phyloP scores from a whole-genome alignment of 2,888 invertebrate species.

The Stenichneumon culpator region DNA sequence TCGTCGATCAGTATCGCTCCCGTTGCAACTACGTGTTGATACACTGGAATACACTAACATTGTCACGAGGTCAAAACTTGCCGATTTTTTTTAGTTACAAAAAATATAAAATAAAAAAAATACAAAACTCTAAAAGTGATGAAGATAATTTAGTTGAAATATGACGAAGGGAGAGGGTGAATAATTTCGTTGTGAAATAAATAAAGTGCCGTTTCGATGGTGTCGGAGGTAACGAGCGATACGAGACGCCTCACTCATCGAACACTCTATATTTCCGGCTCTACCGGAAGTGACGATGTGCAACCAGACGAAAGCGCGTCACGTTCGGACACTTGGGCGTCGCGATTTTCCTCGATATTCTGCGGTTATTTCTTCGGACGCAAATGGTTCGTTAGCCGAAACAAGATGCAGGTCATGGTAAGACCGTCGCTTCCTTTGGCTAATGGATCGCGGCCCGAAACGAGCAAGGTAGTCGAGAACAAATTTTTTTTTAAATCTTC shows the following conservation, averaged over 20 bases:
- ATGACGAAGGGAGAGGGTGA: constrained; percentile 6
- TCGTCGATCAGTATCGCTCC: constrained; percentile 66
- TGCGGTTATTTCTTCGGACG: constrained; percentile 69
- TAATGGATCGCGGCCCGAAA: constrained; percentile 37
- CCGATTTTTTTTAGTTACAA: neutral
- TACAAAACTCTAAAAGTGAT: neutral
- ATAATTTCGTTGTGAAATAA: constrained; percentile 8
- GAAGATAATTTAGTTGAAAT: constrained; percentile 6
- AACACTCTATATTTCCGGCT: constrained; percentile 73
- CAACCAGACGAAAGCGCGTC: constrained; percentile 47
- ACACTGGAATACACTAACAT: neutral
- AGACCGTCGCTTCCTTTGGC: constrained; percentile 40
- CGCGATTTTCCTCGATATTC: constrained; percentile 70
- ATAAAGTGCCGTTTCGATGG: constrained; percentile 53
- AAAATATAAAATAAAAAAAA: neutral
- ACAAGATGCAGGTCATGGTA: constrained; percentile 70
- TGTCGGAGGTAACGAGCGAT: constrained; percentile 69
- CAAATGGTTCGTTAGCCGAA: constrained; percentile 70
- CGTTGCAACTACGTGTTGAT: constrained; percentile 56
- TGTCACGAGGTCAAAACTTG: constrained; percentile 8
- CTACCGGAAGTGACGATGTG: constrained; percentile 62
- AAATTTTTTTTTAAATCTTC: neutral
- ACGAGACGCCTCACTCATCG: constrained; percentile 74
- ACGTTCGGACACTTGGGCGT: constrained; percentile 69
- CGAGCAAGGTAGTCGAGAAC: constrained; percentile 19